Conservation (phyloP, 2,888 invertebrate species). For the Synergus laeviventris region DNA sequence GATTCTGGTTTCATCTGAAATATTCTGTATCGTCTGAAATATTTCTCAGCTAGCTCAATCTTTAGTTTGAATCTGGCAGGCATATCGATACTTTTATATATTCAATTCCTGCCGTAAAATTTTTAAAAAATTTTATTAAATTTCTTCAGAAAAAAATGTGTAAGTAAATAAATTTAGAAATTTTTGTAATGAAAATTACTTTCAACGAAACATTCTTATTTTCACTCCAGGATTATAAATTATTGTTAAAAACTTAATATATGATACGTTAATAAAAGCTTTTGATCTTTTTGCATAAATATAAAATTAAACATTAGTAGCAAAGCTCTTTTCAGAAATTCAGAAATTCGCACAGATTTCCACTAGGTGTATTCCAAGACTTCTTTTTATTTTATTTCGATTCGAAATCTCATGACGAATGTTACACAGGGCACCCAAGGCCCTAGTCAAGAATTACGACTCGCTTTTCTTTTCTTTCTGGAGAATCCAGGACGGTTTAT, state of each 20-base stretch:
- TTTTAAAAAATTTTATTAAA: not conserved
- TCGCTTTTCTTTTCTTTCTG: not conserved
- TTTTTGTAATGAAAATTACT: too few relatives aligned
- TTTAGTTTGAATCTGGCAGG: not conserved
- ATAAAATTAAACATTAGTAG: too few relatives aligned
- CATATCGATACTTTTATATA: not conserved
- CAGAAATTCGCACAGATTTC: not conserved
- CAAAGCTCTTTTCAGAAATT: not conserved
- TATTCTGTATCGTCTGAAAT: not conserved
- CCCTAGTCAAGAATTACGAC: slow-evolving; percentile 22
- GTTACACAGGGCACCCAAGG: not conserved
- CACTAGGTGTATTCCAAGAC: not conserved
- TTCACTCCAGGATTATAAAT: too few relatives aligned
- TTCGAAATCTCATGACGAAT: not conserved
- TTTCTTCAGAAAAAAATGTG: too few relatives aligned
- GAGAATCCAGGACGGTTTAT: not conserved
- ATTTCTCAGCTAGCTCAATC: not conserved
- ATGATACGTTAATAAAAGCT: too few relatives aligned
- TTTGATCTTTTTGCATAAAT: too few relatives aligned
- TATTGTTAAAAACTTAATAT: too few relatives aligned
- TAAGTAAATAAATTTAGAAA: too few relatives aligned
- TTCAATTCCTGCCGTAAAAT: not conserved
- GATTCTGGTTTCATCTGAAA: too few relatives aligned
- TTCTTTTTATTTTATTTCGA: not conserved
- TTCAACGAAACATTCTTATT: too few relatives aligned